Evolutionary conservation across 2,797 vertebrate species (phyloP).

Genomic region (Poeciliopsis presidionis): DNA sequence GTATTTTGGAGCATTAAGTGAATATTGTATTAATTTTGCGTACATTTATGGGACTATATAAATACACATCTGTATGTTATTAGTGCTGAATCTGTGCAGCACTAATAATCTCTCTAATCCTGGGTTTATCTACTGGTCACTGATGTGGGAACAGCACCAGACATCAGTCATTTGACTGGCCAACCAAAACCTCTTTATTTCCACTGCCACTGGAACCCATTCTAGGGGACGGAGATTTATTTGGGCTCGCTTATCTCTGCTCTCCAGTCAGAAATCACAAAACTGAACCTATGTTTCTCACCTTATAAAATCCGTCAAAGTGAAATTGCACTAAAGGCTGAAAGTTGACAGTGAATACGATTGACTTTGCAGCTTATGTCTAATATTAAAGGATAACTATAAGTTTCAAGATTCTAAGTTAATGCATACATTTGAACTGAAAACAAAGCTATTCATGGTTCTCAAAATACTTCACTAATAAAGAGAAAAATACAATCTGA

Average conservation of each 20-base stretch:
- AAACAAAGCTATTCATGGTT: too few species aligned
- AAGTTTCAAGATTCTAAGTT: too few species aligned
- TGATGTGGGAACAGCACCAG: conserved; percentile 71
- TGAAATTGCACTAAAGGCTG: conserved; percentile 58
- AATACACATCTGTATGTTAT: conserved; percentile 5
- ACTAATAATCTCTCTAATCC: conserved; percentile 69
- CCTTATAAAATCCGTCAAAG: conserved; percentile 60
- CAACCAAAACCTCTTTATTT: conserved; percentile 84
- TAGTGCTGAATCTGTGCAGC: conserved; percentile 15
- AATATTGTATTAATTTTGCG: conserved; percentile 1
- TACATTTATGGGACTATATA: conserved; percentile 7
- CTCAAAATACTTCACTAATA: too few species aligned
- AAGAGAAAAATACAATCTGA: too few species aligned
- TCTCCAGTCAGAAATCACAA: conserved; percentile 80
- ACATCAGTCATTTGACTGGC: conserved; percentile 78
- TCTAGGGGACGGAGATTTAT: conserved; percentile 81
- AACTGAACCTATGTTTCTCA: conserved; percentile 75
- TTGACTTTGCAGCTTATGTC: conserved; percentile 55
- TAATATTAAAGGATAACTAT: conserved; percentile 31
- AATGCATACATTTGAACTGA: too few species aligned
- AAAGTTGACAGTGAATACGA: conserved; percentile 66
- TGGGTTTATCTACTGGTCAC: conserved; percentile 75
- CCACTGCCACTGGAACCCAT: conserved; percentile 82
- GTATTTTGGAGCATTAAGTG: conserved; percentile 6
- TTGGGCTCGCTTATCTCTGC: conserved; percentile 82